Evolutionary conservation across 2,888 invertebrate genomes (phyloP), one percentile per base, ranked within the genome.

Genomic region (Papilio protenor): DNA sequence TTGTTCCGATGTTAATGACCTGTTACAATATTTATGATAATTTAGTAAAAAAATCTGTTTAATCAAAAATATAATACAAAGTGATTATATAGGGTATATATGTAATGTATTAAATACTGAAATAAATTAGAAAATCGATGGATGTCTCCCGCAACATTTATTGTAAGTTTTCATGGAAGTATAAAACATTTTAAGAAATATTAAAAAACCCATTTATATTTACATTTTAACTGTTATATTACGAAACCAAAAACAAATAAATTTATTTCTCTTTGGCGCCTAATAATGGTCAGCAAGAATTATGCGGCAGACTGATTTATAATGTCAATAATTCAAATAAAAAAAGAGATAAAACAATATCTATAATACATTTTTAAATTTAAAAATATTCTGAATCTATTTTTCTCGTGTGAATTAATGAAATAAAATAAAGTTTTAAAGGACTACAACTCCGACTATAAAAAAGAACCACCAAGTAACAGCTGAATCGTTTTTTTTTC

Each of bases 111-210:
- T 52, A 52, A 18, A 52, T 40, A 40, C 40, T 40, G 5, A 40
- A 40, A 40, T 40, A 40, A n/a, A 40, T 8, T 40, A 40, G 8
- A 40, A 8, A 23, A 71, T 10, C n/a, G 61, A 71, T 64, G 52
- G 12, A 11, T 61, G 66, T 47, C 66, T 78, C 73, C 66, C 57
- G 57, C 57, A 72, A 75, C 47, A 49, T 78, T 45, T 18, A 72
- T 70, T 33, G n/a, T 52, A 14, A 66, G 40, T 18, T 40, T 40
- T 74, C 77, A 55, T 66, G 72, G 71, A 78, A 78, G 72, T 72
- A 66, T 21, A 18, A 33, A 71, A 49, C 23, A 18, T 10, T 33
- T 27, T 5, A 55, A 27, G n/a, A 49, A 70, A 77, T 33, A 64
- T 55, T 64, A 72, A 52, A 59, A 33, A 18, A 64, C 33, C 33